Base-by-base conservation (phyloP, 2,797 vertebrate genomes). In the Nyctalus aviator region DNA sequence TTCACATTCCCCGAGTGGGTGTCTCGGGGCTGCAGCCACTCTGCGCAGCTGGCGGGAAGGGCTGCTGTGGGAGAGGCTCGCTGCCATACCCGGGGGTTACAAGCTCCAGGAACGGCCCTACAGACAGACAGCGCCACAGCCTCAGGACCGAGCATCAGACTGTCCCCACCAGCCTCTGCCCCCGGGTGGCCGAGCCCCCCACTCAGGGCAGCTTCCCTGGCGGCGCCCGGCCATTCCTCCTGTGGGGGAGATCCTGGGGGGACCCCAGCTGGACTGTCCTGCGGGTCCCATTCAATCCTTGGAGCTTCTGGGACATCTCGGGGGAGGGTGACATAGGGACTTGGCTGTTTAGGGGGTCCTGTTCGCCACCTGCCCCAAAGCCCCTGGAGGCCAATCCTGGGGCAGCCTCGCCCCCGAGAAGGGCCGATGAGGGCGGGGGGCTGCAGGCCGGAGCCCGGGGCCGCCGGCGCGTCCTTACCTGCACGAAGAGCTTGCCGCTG, bases 401-500 rank as follows among this genome's bases (percentile, higher is more conserved):
- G n/a, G 37, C 6, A 2, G 72, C 59, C 30, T 37, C 44, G 2
- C 25, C 32, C 9, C 48, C 1, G 72, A 8, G 21, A 4, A 13
- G 18, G 48, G 4, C 55, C 12, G 77, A 48, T 3, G 0, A 0
- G 6, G 13, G 5, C 30, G 15, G 13, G 30, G 15, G 50, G 53
- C 68, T 10, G 23, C 1, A 8, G 48, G 88, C 46, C 77, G 32
- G 32, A 15, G 17, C 8, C 3, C 11, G 6, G 18, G 46, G 1
- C 9, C 9, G 10, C 35, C 2, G 3, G 20, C 59, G 0, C 0
- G 37, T 21, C 10, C 96, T 86, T n/a, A 99, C 99, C 99, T 99
- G 98, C 35, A 99, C 98, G 76, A 99, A 99, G 71, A 99, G 98
- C 94, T 99, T 99, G 20, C 99, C 99, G 0, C 99, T 99, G 92